Conservation (phyloP, 2,113 vertebrate genomes). For the Anguilla japonica region DNA sequence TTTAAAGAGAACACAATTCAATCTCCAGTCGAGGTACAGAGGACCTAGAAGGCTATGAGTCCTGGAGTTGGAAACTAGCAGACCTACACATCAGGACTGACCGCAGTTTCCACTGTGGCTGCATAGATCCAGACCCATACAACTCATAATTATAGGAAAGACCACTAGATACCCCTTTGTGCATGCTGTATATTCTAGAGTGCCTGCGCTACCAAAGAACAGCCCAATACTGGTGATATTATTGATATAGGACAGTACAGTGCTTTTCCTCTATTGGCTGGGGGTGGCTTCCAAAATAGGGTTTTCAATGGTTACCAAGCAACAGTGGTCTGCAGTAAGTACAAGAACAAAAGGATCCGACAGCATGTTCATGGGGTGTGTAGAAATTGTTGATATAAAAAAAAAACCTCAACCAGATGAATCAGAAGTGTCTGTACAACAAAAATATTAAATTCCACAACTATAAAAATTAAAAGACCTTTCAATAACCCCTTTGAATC, state of each 20-base stretch:
- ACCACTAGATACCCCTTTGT: background rate
- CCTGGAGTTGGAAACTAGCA: background rate
- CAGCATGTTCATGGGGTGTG: conserved; percentile 2
- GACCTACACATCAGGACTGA: background rate
- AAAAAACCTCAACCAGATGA: conserved; percentile 32
- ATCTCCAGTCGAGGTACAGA: conserved; percentile 12
- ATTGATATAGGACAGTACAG: background rate
- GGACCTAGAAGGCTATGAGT: background rate
- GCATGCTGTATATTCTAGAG: background rate
- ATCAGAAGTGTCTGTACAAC: conserved; percentile 52
- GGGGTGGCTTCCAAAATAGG: background rate
- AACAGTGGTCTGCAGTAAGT: background rate
- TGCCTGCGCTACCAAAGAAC: background rate
- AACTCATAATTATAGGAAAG: background rate
- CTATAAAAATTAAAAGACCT: conserved; percentile 41
- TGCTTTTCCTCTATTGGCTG: background rate
- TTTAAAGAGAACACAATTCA: background rate
- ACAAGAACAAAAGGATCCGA: background rate
- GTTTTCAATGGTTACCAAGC: conserved; percentile 1
- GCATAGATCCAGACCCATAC: background rate
- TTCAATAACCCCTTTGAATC: conserved; percentile 17
- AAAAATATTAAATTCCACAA: conserved; percentile 52
- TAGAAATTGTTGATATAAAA: background rate
- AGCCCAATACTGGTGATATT: background rate
- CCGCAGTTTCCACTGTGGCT: background rate